Conservation (phyloP, 2,113 vertebrate species). For the Muscicapa adusta region DNA sequence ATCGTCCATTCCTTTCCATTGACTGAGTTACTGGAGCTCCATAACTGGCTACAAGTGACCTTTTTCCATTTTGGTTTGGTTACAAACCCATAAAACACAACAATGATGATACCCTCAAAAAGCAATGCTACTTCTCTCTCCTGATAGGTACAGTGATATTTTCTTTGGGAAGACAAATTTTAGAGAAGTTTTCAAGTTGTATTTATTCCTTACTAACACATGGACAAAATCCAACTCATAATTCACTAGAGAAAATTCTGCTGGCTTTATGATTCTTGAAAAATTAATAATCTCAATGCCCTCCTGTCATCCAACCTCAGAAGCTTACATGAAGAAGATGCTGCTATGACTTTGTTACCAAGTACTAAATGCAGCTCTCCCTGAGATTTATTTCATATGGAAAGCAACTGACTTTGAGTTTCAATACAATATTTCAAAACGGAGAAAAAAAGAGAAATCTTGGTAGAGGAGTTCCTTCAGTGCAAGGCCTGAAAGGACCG, state of each 20-base stretch:
- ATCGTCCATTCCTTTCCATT: background rate
- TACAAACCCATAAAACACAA: background rate
- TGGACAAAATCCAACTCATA: background rate
- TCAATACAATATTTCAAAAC: background rate
- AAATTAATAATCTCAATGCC: background rate
- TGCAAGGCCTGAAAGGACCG: background rate
- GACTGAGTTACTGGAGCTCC: background rate
- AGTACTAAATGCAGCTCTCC: background rate
- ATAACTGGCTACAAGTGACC: rapidly evolving
- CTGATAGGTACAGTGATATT: background rate
- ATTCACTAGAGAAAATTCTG: background rate
- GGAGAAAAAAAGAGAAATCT: rapidly evolving
- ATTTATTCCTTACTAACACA: background rate
- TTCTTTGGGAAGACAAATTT: background rate
- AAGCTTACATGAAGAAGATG: background rate
- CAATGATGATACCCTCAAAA: background rate
- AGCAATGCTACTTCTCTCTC: background rate
- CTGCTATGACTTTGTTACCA: background rate
- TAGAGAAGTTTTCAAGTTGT: background rate
- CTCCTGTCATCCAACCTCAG: background rate
- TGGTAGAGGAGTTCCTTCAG: background rate
- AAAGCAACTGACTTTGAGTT: background rate
- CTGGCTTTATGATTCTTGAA: background rate
- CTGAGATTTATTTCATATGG: background rate
- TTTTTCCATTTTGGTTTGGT: background rate